Conservation (phyloP, 2,888 invertebrate genomes). For the Harpalus rufipes region DNA sequence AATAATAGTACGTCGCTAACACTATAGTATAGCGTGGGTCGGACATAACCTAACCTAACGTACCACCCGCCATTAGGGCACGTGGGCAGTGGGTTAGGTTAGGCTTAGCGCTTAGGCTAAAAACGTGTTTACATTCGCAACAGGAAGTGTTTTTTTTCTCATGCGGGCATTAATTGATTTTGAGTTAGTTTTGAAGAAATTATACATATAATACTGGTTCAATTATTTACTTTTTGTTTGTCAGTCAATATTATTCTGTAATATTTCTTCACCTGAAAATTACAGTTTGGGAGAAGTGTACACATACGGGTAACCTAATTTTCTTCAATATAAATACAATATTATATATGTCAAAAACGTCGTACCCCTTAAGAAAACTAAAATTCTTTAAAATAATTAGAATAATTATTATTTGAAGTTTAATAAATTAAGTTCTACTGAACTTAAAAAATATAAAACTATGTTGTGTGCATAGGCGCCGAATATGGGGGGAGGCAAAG, state of each 20-base stretch:
- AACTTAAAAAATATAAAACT: no score
- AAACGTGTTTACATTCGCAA: slow-evolving; percentile 30
- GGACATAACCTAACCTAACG: slow-evolving; percentile 42
- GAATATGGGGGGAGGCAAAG: no score
- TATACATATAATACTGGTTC: slow-evolving; percentile 43
- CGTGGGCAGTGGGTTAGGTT: slow-evolving; percentile 43
- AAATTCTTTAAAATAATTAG: no score
- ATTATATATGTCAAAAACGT: background rate
- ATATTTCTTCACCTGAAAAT: slow-evolving; percentile 23
- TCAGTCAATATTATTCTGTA: slow-evolving; percentile 14
- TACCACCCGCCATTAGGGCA: slow-evolving; percentile 44
- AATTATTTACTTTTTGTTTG: slow-evolving; percentile 47
- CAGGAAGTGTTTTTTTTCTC: slow-evolving; percentile 23
- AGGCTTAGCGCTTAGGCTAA: background rate
- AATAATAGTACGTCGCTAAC: slow-evolving; percentile 31
- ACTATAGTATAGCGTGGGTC: slow-evolving; percentile 33
- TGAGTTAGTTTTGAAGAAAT: slow-evolving; percentile 51
- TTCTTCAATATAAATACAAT: background rate
- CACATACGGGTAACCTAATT: background rate
- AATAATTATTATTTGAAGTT: no score
- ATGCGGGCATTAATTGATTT: slow-evolving; percentile 50
- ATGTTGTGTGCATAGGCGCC: background rate
- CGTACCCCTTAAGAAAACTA: no score
- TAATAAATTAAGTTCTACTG: no score
- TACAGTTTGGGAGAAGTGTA: background rate